Evolutionary conservation across 2,797 vertebrate genomes (phyloP).

Genomic region (Liparis tanakae): DNA sequence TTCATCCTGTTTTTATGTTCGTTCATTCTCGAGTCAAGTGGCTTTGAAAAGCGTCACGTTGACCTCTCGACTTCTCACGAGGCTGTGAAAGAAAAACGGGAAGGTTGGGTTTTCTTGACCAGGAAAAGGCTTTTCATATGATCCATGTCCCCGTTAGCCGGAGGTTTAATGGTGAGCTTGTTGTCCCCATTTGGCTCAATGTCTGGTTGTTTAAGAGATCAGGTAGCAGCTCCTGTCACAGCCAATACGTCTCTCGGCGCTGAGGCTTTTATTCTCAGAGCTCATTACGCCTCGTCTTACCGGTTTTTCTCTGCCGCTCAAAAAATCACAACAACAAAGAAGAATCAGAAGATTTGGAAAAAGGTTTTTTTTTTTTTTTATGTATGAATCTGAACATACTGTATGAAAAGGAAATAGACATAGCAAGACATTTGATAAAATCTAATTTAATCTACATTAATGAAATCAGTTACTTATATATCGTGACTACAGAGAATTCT

Average conservation of each 20-base stretch:
- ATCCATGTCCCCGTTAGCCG: conserved; percentile 14
- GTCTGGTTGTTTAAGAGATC: conserved; percentile 21
- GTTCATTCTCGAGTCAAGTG: conserved; percentile 13
- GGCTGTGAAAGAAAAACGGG: conserved; percentile 23
- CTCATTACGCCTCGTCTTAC: conserved; percentile 9
- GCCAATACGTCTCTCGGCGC: neutral
- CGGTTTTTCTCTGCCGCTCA: neutral
- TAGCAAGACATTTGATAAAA: neutral
- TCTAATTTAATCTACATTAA: neutral
- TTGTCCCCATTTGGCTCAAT: neutral
- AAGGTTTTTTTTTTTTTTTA: neutral
- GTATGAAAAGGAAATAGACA: conserved; percentile 8
- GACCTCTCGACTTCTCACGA: conserved; percentile 9
- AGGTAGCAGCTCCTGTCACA: conserved; percentile 8
- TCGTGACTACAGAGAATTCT: neutral
- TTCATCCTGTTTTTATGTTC: conserved; percentile 40
- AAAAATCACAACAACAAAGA: neutral
- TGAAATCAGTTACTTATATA: neutral
- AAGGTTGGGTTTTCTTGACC: neutral
- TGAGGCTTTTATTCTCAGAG: neutral
- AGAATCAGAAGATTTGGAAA: neutral
- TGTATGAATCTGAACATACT: neutral
- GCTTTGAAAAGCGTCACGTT: conserved; percentile 20
- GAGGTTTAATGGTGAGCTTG: conserved; percentile 1
- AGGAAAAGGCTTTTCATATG: conserved; percentile 3